These are phyloP conservation scores for Yponomeuta evonymella DNA, from an alignment of 2,888 invertebrate species.

Conservation along the genomic window DNA sequence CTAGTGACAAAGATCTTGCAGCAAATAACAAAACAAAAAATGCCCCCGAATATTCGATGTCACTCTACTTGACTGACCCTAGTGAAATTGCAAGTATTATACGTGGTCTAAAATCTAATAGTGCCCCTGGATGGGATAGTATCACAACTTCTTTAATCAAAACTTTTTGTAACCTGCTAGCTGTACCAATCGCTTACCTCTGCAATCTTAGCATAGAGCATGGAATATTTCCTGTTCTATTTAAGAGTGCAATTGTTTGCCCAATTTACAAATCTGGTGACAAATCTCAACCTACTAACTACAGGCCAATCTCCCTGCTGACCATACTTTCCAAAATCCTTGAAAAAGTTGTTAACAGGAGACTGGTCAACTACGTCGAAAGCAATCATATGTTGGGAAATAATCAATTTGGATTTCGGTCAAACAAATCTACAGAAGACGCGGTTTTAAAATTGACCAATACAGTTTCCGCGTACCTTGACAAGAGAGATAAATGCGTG, in stretches of 20 bases:
- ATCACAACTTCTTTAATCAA: background rate
- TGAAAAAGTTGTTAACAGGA: conserved; percentile 13
- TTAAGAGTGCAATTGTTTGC: background rate
- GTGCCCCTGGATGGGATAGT: background rate
- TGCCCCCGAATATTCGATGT: background rate
- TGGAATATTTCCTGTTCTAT: conserved; percentile 5
- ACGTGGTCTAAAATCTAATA: background rate
- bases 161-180: background rate
- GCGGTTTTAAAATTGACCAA: conserved; percentile 12
- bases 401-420: conserved; percentile 18
- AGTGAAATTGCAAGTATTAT: background rate
- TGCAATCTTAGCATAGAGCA: background rate
- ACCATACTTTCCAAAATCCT: background rate
- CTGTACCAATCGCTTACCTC: background rate
- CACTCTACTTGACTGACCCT: background rate
- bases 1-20: background rate
- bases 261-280: conserved; percentile 9
- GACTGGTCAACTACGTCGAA: background rate
- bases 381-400: background rate
- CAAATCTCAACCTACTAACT: conserved; percentile 3
- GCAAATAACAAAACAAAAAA: background rate
- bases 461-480: background rate
- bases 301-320: conserved; percentile 9
- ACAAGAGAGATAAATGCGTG: background rate
- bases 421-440: conserved; percentile 14